Conservation (phyloP, 2,113 vertebrate genomes). For the Brevimyrus niger region DNA sequence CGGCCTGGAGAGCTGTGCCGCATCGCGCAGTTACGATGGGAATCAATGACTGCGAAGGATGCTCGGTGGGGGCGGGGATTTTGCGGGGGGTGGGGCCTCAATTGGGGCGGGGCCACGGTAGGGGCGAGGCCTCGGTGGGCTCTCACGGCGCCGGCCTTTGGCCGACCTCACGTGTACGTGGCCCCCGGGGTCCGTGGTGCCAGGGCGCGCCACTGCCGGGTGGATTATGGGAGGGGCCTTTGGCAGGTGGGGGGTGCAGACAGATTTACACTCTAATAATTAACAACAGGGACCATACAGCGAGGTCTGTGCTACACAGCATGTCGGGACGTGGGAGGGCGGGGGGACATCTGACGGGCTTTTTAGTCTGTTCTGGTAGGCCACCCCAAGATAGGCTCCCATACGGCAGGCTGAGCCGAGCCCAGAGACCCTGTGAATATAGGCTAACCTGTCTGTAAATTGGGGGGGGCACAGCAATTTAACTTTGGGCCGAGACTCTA, state of each 20-base stretch:
- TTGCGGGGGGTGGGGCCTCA: neutral
- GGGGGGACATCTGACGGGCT: neutral
- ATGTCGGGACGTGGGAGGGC: neutral
- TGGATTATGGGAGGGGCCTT: neutral
- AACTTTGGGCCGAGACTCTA: neutral
- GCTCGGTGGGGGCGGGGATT: neutral
- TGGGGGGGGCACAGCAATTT: neutral
- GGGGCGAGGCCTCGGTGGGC: neutral
- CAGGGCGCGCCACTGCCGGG: neutral
- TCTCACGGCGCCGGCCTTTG: neutral
- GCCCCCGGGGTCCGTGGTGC: neutral
- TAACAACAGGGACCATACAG: neutral
- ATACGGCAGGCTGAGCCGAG: neutral
- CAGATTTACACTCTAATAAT: neutral
- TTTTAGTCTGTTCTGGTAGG: neutral
- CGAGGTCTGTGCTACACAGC: neutral
- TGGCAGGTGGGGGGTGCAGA: neutral
- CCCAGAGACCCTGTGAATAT: neutral
- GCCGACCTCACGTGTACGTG: neutral
- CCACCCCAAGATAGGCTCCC: neutral
- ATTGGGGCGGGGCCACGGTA: neutral
- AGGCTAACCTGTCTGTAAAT: neutral
- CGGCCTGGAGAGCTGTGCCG: neutral
- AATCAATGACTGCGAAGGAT: slow-evolving; percentile 1
- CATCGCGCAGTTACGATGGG: neutral